Percentiles rank a stretch among this genome's conserved stretches.
Evolutionary conservation across 2,113 vertebrate genomes (phyloP).

Genomic region (Heterocephalus glaber): DNA sequence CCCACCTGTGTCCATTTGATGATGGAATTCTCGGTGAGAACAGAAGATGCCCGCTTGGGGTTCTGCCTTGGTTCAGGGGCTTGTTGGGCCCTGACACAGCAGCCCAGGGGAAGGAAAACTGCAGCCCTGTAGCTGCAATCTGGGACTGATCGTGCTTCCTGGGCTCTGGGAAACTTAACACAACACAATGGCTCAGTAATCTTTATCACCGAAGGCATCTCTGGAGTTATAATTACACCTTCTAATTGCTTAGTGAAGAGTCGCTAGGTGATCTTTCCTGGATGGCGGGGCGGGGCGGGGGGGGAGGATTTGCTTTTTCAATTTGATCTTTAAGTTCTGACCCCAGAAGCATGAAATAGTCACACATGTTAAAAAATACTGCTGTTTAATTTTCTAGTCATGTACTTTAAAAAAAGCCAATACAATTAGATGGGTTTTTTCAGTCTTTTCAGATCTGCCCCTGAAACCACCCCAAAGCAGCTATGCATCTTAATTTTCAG

Average conservation of each 20-base stretch:
- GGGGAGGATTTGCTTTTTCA: slow-evolving; percentile 30
- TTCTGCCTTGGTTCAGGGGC: neutral
- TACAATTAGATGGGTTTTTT: slow-evolving; percentile 75
- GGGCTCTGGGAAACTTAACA: neutral
- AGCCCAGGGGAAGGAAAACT: neutral
- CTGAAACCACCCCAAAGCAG: slow-evolving; percentile 70
- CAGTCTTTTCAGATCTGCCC: slow-evolving; percentile 56
- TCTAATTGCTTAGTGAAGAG: neutral
- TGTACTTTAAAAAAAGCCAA: slow-evolving; percentile 77
- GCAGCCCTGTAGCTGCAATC: accelerated
- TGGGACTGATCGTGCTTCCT: neutral
- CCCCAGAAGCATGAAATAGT: slow-evolving; percentile 59
- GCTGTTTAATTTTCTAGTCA: slow-evolving; percentile 79
- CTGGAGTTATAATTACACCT: neutral
- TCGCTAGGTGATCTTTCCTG: neutral
- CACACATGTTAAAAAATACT: slow-evolving; percentile 81
- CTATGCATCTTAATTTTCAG: slow-evolving; percentile 18
- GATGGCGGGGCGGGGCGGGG: too few relatives aligned
- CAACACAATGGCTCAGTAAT: neutral
- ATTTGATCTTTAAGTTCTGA: slow-evolving; percentile 38
- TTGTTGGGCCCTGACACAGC: accelerated
- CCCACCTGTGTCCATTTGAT: neutral
- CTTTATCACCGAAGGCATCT: neutral
- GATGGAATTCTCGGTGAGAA: neutral
- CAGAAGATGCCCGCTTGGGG: accelerated